Evolutionary conservation across 2,113 vertebrate genomes (phyloP).

Genomic region (Hiodon tergisus): DNA sequence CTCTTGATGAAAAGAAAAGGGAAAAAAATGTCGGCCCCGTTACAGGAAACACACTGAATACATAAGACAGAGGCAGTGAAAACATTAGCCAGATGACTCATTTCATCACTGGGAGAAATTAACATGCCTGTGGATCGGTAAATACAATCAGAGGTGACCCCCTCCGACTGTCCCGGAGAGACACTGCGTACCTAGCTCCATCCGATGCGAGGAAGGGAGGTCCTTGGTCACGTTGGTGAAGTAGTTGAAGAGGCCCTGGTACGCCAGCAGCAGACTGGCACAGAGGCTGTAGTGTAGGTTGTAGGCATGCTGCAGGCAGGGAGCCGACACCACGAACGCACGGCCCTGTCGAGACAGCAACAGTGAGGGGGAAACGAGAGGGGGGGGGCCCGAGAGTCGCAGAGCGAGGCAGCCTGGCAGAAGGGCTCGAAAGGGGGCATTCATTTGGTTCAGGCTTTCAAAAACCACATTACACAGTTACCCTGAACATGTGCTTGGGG

Average conservation of each 20-base stretch:
- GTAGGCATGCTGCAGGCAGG: constrained; percentile 89
- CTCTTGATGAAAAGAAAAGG: too few species aligned
- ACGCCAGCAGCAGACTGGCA: constrained; percentile 82
- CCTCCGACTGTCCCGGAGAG: background rate
- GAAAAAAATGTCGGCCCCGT: too few species aligned
- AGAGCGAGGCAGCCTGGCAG: too few species aligned
- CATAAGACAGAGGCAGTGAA: too few species aligned
- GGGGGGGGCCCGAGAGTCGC: too few species aligned
- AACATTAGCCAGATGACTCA: background rate
- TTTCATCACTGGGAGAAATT: background rate
- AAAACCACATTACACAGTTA: too few species aligned
- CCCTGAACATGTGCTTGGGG: too few species aligned
- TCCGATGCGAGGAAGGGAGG: constrained; percentile 80
- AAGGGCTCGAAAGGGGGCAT: too few species aligned
- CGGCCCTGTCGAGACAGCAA: constrained; percentile 67
- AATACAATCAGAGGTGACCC: background rate
- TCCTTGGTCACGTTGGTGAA: constrained; percentile 82
- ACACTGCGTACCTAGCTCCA: constrained; percentile 80
- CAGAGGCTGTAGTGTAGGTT: constrained; percentile 87
- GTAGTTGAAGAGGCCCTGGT: constrained; percentile 89
- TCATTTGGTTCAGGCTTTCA: too few species aligned
- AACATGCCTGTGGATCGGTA: too few species aligned
- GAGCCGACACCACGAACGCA: constrained; percentile 83
- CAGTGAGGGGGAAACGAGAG: background rate
- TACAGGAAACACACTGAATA: too few species aligned